A percentile compares a stretch with the other conserved stretches of the same genome.
Evolutionary conservation across 30 jellyfish, hydroid and myxozoan genomes (phyloP).

Genomic region (Aurelia aurita): DNA sequence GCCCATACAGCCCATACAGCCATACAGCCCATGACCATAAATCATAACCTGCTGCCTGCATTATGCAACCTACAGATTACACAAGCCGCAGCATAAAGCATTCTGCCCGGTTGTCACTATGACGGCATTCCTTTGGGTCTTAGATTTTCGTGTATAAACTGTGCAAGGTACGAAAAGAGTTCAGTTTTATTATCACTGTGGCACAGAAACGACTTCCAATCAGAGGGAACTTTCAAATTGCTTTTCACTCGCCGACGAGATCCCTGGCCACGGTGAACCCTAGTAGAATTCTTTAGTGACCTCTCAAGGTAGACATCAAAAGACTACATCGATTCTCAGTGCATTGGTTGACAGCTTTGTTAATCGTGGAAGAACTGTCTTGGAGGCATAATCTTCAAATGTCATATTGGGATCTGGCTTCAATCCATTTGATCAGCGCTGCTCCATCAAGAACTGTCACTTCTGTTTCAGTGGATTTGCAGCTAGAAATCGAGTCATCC

Average conservation of each 20-base stretch:
- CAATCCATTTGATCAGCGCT: constrained; percentile 40
- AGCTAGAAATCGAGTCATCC: constrained; percentile 19
- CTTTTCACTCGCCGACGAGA: constrained; percentile 50
- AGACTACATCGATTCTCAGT: constrained; percentile 67
- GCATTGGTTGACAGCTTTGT: constrained; percentile 18
- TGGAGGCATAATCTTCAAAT: constrained; percentile 45
- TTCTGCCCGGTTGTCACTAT: constrained; percentile 45
- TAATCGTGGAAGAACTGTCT: constrained; percentile 48
- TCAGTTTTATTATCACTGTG: constrained; percentile 57
- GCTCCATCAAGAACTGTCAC: constrained; percentile 74
- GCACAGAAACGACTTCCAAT: constrained; percentile 53
- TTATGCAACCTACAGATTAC: too few species aligned
- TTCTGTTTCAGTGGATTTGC: constrained; percentile 17
- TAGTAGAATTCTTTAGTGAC: constrained; percentile 53
- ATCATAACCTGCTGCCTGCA: too few species aligned
- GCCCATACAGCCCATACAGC: too few species aligned
- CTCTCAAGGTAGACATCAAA: constrained; percentile 63
- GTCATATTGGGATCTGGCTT: constrained; percentile 20
- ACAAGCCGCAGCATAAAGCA: constrained; percentile 56
- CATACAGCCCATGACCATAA: too few species aligned
- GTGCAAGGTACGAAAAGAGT: constrained; percentile 54
- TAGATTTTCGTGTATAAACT: constrained; percentile 33
- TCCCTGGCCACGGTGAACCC: constrained; percentile 61
- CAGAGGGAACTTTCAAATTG: constrained; percentile 30
- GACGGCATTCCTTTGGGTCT: constrained; percentile 40